phyloP scores from a whole-genome alignment of 1,140 invertebrate species.

The Venturia canescens region DNA sequence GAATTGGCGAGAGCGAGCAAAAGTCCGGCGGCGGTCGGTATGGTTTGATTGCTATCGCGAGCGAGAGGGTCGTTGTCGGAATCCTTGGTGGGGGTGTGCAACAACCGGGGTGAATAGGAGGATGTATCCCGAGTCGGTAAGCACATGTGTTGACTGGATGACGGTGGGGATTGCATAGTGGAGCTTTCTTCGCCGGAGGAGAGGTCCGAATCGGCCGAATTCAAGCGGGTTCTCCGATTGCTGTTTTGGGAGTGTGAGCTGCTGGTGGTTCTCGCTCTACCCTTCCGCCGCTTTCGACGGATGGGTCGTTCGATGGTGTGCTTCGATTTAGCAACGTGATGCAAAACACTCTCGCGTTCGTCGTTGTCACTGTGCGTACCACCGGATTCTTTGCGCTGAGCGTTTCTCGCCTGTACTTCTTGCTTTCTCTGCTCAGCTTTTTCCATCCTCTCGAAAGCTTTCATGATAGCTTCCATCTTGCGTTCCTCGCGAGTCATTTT shows the following conservation, averaged over 20 bases:
- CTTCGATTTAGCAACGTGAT: slow-evolving; percentile 57
- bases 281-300: slow-evolving; percentile 78
- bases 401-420: slow-evolving; percentile 81
- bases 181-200: slow-evolving; percentile 84
- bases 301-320: slow-evolving; percentile 75
- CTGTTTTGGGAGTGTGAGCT: slow-evolving; percentile 76
- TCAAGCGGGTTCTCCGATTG: slow-evolving; percentile 80
- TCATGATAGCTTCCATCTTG: slow-evolving; percentile 97
- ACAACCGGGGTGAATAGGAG: slow-evolving; percentile 62
- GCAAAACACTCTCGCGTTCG: slow-evolving; percentile 61
- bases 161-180: slow-evolving; percentile 77
- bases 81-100: slow-evolving; percentile 67
- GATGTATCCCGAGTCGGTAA: slow-evolving; percentile 59
- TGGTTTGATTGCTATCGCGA: slow-evolving; percentile 59
- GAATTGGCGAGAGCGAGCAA: slow-evolving; percentile 79
- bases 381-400: slow-evolving; percentile 75
- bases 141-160: slow-evolving; percentile 61
- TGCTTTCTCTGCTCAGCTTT: slow-evolving; percentile 88
- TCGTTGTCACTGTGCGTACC: slow-evolving; percentile 77
- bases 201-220: slow-evolving; percentile 85
- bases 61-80: slow-evolving; percentile 24
- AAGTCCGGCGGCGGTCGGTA: slow-evolving; percentile 78
- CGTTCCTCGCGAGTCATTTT: slow-evolving; percentile 92
- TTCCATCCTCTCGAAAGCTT: slow-evolving; percentile 91
- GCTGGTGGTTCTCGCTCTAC: slow-evolving; percentile 80